These are phyloP conservation scores for Galagoides demidoff DNA, from an alignment of 2,797 vertebrate genomes.

Conservation along the genomic window DNA sequence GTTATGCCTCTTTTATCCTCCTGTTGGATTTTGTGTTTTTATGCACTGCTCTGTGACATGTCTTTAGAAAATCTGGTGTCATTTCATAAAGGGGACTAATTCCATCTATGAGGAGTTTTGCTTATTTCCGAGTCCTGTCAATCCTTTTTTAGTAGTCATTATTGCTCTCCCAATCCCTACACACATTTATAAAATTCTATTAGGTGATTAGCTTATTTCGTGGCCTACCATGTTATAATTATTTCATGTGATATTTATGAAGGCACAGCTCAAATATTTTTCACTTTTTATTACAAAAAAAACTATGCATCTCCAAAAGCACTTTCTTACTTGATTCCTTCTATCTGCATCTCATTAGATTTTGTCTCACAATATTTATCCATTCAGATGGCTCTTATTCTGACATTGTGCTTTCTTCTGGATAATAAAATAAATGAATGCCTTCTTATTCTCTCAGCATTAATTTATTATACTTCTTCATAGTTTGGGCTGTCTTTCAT, in stretches of 20 bases:
- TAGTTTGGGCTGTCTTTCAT: constrained; percentile 22
- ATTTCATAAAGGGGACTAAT: not conserved
- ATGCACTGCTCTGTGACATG: not conserved
- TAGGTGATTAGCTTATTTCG: not conserved
- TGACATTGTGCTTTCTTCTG: constrained; percentile 17
- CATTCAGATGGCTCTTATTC: not conserved
- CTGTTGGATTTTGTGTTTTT: not conserved
- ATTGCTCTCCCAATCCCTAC: not conserved
- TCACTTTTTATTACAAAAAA: not conserved
- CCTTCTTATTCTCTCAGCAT: not conserved
- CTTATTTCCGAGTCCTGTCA: not conserved
- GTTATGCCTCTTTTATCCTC: not conserved
- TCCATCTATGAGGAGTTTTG: not conserved
- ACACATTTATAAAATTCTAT: not conserved
- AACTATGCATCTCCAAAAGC: not conserved
- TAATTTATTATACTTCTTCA: not conserved
- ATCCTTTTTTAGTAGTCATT: not conserved
- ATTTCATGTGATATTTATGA: not conserved
- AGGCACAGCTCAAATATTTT: not conserved
- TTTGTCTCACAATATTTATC: constrained; percentile 39
- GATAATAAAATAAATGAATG: constrained; percentile 21
- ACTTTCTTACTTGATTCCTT: constrained; percentile 8
- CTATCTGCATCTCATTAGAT: not conserved
- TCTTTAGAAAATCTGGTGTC: not conserved
- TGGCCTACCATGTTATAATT: not conserved